Evolutionary conservation across 2,888 invertebrate genomes (phyloP), one percentile per base, ranked within the genome.

Genomic region (Cryptosula pallasiana): DNA sequence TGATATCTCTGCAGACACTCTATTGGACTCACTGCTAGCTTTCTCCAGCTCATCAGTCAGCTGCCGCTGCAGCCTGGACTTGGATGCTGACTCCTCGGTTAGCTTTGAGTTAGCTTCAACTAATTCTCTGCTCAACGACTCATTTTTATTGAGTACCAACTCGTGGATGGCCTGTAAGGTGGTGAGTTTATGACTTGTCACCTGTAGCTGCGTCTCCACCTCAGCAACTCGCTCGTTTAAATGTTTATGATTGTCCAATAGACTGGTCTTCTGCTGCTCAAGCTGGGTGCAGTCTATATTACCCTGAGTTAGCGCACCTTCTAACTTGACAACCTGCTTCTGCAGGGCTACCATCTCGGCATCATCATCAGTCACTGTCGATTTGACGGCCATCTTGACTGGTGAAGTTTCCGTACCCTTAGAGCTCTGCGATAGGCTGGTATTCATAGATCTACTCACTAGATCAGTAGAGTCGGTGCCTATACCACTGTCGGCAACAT

Each of bases 121-220:
- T 32, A 63, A 63, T 2, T 63, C 63, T 13, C 32, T 27, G 2
- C 13, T 13, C 32, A 63, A n/a, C 32, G 63, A 63, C 32, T 63
- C 63, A 63, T 63, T 63, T 27, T 63, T 63, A n/a, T 16, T 13
- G 20, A 63, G 9, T 9, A 34, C 63, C 16, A 63, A 9, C 9
- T 63, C 32, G n/a, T 63, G 63, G 9, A 63, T 27, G 9, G 63
- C 32, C n/a, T 63, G 63, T 27, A 63, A 32, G n/a, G 63, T 34
- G 27, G 63, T 63, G 5, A 63, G 32, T 32, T 63, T 63, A 3
- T 63, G 63, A 16, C 27, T 27, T 29, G 63, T 63, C 34, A 63
- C n/a, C 34, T 63, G 63, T n/a, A 63, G 27, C 32, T 63, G 63
- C 16, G 63, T 29, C 63, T 63, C 63, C 2, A 63, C 63, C 25